Base-by-base conservation (phyloP, 2,888 invertebrate genomes). In the Hirtodrosophila alboralis region DNA sequence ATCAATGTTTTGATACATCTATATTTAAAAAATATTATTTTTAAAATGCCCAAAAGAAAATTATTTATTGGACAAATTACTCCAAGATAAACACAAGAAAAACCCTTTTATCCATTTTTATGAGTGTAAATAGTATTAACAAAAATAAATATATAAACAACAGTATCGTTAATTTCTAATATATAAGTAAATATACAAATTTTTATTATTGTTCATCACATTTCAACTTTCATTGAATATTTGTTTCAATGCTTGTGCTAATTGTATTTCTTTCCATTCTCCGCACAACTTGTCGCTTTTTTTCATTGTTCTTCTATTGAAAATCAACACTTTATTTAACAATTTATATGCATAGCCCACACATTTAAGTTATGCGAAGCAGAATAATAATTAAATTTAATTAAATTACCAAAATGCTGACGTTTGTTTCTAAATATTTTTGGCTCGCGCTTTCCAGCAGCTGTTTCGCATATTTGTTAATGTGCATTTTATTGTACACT, bases 401-500 rank as follows among this genome's bases (percentile, higher is more conserved):
- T 59, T 59, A 57, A 52, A 76, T 63, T 68, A 57, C 70, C 40
- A 13, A 28, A 59, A 43, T 36, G 51, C 63, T 62, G 54, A 52
- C 60, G 52, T 56, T 69, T 66, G 40, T 21, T 60, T 64, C 43
- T 54, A 62, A 64, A 83, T 61, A 68, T 66, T 18, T 23, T 31
- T 36, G 54, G 60, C 47, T 41, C 34, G 47, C 52, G 60, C 57
- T 73, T 60, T 69, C 61, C 63, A 62, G 84, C 84, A 81, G 84
- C 67, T 67, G 78, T 53, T 56, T 71, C 68, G 52, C 75, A 77
- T 77, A 65, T 75, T 77, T 67, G 57, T 58, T 59, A 76, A 78
- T 84, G 58, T 45, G 45, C 43, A 60, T 74, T 81, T 79, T 81
- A 67, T 75, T 64, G 51, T 52, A 57, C 44, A 44, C 53, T 43